Base-by-base conservation (phyloP, 2,888 invertebrate species). In the Thereva nobilitata region DNA sequence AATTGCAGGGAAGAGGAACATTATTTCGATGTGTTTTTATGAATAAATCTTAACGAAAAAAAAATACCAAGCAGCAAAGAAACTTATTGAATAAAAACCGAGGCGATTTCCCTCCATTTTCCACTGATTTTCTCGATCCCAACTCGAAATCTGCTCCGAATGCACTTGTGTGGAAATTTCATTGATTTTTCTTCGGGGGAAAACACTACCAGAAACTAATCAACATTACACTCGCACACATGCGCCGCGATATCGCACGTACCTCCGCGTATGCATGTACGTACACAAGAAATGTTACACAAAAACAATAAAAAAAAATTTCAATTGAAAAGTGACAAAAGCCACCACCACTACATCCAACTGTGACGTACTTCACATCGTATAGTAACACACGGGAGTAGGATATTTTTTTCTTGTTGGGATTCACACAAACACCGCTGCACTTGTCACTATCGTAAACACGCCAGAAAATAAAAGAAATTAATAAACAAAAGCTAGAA, bases 121-220 rank as follows among this genome's bases (percentile, higher is more conserved):
- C 40, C 52, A 67, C 42, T 54, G 47, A 52, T 52, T 54, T 55
- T 56, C 67, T 44, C 57, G 53, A 55, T 55, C 63, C 56, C 52
- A 52, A 53, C 64, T 67, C 64, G 56, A 64, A 57, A 65, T 54
- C 23, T 34, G 42, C 53, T 47, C 52, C 47, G 23, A 47, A 59
- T 68, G 66, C 68, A 68, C 68, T 68, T 68, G 66, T 66, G 68
- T 68, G 66, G 57, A 54, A 66, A 63, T 66, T 68, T 68, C 68
- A 68, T 68, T 68, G 68, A 68, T 68, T 68, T 68, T 68, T 55
- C 68, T 45, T 65, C 38, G 23, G 23, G 23, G 23, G 41, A 55
- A 41, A 53, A 65, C 37, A 55, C 44, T 10, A 65, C 65, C 8
- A 37, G 38, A 8, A 45, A 4, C 7, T 6, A 49, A 10, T 50